phyloP scores from a whole-genome alignment of 2,113 vertebrate genomes.

The Bagarius yarrelli region DNA sequence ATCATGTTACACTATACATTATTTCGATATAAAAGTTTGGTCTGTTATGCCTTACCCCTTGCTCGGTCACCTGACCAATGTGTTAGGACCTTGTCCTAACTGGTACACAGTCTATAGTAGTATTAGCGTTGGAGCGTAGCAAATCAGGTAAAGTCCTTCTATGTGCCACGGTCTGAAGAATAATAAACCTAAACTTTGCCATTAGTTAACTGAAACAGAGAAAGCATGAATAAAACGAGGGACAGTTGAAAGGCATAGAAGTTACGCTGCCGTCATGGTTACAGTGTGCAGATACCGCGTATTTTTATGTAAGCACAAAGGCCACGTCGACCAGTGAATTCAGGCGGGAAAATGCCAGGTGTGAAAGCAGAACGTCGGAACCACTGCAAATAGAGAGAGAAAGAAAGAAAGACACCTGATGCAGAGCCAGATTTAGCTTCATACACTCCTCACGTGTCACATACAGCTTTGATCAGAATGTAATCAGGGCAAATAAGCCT shows the following conservation, averaged over 20 bases:
- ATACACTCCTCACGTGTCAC: neutral
- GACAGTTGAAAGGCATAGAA: neutral
- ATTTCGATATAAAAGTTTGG: neutral
- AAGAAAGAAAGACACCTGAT: neutral
- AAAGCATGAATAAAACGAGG: neutral
- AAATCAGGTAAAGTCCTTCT: neutral
- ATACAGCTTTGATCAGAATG: conserved; percentile 13
- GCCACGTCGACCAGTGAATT: neutral
- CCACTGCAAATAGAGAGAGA: neutral
- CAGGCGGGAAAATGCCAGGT: neutral
- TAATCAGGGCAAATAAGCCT: neutral
- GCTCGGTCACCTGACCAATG: neutral
- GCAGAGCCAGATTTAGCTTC: conserved; percentile 27
- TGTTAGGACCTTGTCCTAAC: too few relatives aligned
- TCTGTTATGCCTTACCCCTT: neutral
- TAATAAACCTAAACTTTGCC: neutral
- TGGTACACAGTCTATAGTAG: too few relatives aligned
- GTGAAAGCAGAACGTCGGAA: neutral
- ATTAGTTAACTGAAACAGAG: neutral
- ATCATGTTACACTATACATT: neutral
- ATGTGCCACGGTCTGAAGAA: neutral
- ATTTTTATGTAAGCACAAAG: neutral
- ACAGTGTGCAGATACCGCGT: neutral
- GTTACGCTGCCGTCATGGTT: conserved; percentile 6
- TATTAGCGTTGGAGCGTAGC: neutral